phyloP scores from a whole-genome alignment of 1,140 invertebrate species.

The Lethocerus indicus region DNA sequence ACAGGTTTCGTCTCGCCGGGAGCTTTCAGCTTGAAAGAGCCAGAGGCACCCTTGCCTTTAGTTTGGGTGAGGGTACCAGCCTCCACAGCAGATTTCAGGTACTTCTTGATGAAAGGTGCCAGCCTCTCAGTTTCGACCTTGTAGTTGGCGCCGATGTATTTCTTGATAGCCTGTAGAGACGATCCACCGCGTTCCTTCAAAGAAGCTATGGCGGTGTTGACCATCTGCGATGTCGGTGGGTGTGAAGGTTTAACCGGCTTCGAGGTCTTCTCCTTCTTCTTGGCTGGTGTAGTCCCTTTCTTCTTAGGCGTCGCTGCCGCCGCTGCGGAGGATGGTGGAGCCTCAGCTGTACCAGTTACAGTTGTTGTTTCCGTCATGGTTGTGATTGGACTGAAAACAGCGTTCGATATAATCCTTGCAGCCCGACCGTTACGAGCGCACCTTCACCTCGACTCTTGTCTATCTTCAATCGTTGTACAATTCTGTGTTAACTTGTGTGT shows the following conservation, averaged over 20 bases:
- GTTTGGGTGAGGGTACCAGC: slow-evolving; percentile 24
- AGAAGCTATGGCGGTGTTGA: slow-evolving; percentile 29
- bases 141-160: slow-evolving; percentile 30
- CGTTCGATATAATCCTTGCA: too few species aligned
- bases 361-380: slow-evolving; percentile 8
- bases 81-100: slow-evolving; percentile 25
- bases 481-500: too few species aligned
- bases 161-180: slow-evolving; percentile 34
- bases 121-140: slow-evolving; percentile 27
- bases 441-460: too few species aligned
- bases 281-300: neutral
- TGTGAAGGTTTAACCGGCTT: too few species aligned
- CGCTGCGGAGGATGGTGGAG: neutral
- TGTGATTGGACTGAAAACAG: too few species aligned
- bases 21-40: slow-evolving; percentile 26
- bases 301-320: neutral
- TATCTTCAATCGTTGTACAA: too few species aligned
- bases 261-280: slow-evolving; percentile 10
- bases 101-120: slow-evolving; percentile 25
- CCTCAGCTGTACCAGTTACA: too few species aligned
- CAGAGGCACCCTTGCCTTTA: slow-evolving; percentile 28
- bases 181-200: slow-evolving; percentile 34
- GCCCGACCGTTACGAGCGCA: too few species aligned
- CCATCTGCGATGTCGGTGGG: slow-evolving; percentile 24
- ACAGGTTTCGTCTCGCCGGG: too few species aligned